Percentiles rank a stretch among this genome's conserved stretches.
Evolutionary conservation across 2,888 invertebrate genomes (phyloP).

Genomic region (Morpho achilles): DNA sequence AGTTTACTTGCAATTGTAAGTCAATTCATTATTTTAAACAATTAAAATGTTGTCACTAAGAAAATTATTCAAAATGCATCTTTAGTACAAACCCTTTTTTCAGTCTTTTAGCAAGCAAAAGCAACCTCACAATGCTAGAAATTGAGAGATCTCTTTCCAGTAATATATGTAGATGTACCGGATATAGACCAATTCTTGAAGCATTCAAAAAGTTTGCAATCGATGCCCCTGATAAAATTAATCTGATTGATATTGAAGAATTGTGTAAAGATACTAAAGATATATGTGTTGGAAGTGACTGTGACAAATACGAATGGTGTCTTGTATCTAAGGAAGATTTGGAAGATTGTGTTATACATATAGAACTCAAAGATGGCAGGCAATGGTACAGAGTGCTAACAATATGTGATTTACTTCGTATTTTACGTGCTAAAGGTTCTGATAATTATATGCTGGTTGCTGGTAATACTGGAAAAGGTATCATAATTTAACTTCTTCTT

Average conservation of each 20-base stretch:
- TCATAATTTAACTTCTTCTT: background rate
- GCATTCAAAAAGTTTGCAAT: slow-evolving; percentile 85
- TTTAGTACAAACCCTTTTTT: background rate
- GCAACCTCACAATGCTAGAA: slow-evolving; percentile 78
- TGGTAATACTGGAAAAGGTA: slow-evolving; percentile 57
- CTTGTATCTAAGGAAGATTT: slow-evolving; percentile 69
- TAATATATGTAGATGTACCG: slow-evolving; percentile 88
- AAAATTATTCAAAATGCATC: too few relatives aligned
- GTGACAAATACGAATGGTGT: slow-evolving; percentile 42
- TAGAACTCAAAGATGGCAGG: slow-evolving; percentile 49
- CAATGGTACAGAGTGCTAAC: slow-evolving; percentile 76
- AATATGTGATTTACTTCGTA: slow-evolving; percentile 69
- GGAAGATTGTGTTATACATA: slow-evolving; percentile 43
- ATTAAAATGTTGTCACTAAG: too few relatives aligned
- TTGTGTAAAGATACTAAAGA: slow-evolving; percentile 34
- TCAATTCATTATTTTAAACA: too few relatives aligned
- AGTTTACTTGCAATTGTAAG: too few relatives aligned
- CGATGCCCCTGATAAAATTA: slow-evolving; percentile 66
- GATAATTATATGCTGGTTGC: slow-evolving; percentile 81
- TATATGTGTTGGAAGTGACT: slow-evolving; percentile 18
- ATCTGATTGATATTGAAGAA: slow-evolving; percentile 69
- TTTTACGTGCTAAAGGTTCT: slow-evolving; percentile 67
- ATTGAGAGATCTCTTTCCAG: slow-evolving; percentile 86
- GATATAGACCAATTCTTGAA: slow-evolving; percentile 86
- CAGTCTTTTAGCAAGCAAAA: slow-evolving; percentile 42